These are phyloP conservation scores for Muraenolepis orangiensis DNA, from an alignment of 2,797 vertebrate species.

Conservation along the genomic window DNA sequence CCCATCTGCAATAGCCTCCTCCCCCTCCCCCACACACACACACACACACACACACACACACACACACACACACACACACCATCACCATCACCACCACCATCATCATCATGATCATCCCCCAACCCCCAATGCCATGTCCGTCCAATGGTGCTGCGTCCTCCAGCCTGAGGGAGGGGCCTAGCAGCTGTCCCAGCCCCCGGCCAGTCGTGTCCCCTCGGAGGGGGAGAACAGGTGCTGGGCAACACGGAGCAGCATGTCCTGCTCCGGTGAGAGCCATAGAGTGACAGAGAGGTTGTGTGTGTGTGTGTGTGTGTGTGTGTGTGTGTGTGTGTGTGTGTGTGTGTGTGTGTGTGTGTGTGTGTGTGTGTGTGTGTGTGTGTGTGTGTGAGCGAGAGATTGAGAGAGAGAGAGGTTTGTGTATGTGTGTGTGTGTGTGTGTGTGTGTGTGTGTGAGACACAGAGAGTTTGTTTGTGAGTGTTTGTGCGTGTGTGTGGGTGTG, in stretches of 20 bases:
- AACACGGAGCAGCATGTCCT: constrained; percentile 3
- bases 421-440: too few relatives aligned
- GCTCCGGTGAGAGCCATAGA: constrained; percentile 21
- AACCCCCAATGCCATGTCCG: constrained; percentile 51
- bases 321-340: constrained; percentile 40
- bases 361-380: too few relatives aligned
- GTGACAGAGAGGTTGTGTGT: not conserved
- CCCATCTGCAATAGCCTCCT: constrained; percentile 74
- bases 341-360: too few relatives aligned
- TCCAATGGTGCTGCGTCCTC: constrained; percentile 52
- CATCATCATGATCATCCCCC: constrained; percentile 53
- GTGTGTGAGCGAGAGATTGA: constrained; percentile 1
- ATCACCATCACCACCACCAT: too few relatives aligned
- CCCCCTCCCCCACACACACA: constrained; percentile 37
- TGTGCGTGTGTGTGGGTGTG: not conserved
- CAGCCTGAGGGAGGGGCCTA: constrained; percentile 56
- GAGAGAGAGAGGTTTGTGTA: constrained; percentile 22
- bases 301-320: too few relatives aligned
- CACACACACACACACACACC: too few relatives aligned
- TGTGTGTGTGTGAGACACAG: constrained; percentile 36
- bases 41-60: too few relatives aligned
- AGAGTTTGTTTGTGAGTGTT: not conserved
- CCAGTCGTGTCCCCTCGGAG: constrained; percentile 57
- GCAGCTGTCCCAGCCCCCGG: constrained; percentile 73
- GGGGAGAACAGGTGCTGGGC: constrained; percentile 70